Conservation (phyloP, 2,797 vertebrate genomes). For the Sparidentex hasta region DNA sequence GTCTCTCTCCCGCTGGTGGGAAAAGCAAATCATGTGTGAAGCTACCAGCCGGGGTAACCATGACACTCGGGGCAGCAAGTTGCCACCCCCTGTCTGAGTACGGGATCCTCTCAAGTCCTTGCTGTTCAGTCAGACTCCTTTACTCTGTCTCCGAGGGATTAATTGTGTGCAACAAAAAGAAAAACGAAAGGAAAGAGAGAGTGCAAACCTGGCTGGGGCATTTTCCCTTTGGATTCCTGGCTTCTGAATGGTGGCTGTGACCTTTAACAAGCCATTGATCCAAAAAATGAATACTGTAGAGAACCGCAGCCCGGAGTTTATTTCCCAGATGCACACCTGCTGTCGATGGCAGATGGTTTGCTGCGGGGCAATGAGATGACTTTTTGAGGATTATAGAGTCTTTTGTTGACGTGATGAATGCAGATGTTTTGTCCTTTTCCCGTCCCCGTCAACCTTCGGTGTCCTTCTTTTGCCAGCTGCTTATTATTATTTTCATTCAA, state of each 20-base stretch:
- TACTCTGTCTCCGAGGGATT: conserved; percentile 66
- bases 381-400: conserved; percentile 61
- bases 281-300: conserved; percentile 66
- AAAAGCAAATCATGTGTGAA: conserved; percentile 82
- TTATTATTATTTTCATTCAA: conserved; percentile 38
- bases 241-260: conserved; percentile 68
- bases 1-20: conserved; percentile 77
- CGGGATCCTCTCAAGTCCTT: conserved; percentile 59
- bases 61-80: conserved; percentile 65
- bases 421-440: conserved; percentile 69
- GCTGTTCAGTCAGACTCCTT: conserved; percentile 24
- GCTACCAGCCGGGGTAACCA: conserved; percentile 75
- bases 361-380: conserved; percentile 66
- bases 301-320: conserved; percentile 59
- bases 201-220: conserved; percentile 59
- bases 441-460: conserved; percentile 46
- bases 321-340: conserved; percentile 78
- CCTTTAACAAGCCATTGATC: conserved; percentile 80
- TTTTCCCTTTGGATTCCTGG: conserved; percentile 54
- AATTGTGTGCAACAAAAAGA: conserved; percentile 56
- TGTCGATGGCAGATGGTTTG: conserved; percentile 76
- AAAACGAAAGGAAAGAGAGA: conserved; percentile 54
- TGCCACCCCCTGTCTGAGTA: conserved; percentile 53
- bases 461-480: conserved; percentile 55
- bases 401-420: conserved; percentile 73